Evolutionary conservation across 2,888 invertebrate genomes (phyloP).

Genomic region (Xestia rhomboidea): DNA sequence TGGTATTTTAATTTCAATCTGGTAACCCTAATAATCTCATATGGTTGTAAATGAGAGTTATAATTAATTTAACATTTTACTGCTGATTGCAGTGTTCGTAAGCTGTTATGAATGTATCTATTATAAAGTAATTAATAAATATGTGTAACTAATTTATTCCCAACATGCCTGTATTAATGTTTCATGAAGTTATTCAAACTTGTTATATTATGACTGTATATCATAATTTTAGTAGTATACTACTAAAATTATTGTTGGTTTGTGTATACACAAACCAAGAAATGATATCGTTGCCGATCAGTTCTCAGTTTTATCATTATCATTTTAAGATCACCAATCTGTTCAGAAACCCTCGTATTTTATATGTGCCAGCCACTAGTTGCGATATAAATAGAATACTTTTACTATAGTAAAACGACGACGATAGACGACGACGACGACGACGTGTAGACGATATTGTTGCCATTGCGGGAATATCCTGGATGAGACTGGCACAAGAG

Average conservation of each 20-base stretch:
- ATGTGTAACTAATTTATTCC: conserved; percentile 28
- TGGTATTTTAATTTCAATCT: background rate
- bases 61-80: conserved; percentile 32
- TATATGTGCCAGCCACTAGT: background rate
- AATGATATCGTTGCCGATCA: background rate
- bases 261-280: background rate
- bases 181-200: conserved; percentile 20
- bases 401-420: too few species aligned
- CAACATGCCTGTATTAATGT: conserved; percentile 14
- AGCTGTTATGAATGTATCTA: conserved; percentile 25
- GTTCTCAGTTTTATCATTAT: background rate
- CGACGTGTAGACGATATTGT: too few species aligned
- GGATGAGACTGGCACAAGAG: too few species aligned
- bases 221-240: too few species aligned
- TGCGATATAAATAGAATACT: background rate
- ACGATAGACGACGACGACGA: too few species aligned
- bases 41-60: conserved; percentile 14
- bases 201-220: background rate
- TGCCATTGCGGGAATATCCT: too few species aligned
- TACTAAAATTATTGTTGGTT: too few species aligned
- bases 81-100: conserved; percentile 48
- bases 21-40: conserved; percentile 17
- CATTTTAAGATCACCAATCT: background rate
- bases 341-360: background rate
- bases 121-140: conserved; percentile 39